A percentile compares a stretch with the other conserved stretches of the same genome.
phyloP scores from a whole-genome alignment of 2,888 invertebrate species.

The Bugula neritina region DNA sequence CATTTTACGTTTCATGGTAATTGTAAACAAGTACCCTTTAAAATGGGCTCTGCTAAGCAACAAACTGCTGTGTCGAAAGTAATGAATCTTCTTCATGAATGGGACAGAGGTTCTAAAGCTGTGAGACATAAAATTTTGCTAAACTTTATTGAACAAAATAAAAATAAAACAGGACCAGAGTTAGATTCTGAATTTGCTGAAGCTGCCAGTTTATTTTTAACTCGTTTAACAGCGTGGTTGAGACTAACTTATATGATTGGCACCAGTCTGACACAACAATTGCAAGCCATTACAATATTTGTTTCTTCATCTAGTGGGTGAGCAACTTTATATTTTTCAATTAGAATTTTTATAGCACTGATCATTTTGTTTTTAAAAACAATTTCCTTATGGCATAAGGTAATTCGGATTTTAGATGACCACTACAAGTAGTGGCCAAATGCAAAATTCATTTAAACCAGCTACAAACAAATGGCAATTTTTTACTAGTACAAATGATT shows the following conservation, averaged over 20 bases:
- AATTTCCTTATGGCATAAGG: no score
- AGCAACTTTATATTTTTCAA: constrained; percentile 34
- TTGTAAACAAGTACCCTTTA: no score
- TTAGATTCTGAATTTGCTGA: constrained; percentile 53
- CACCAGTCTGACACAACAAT: constrained; percentile 49
- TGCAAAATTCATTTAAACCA: no score
- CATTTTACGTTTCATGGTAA: no score
- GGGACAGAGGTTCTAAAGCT: constrained; percentile 51
- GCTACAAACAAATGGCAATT: no score
- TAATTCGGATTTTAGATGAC: no score
- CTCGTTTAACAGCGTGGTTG: constrained; percentile 51
- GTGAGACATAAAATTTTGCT: constrained; percentile 46
- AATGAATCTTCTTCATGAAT: constrained; percentile 48
- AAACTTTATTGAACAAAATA: constrained; percentile 50
- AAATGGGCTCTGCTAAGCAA: constrained; percentile 50
- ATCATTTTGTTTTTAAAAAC: no score
- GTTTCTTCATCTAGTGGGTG: constrained; percentile 53
- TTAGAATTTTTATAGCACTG: no score
- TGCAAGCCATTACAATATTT: constrained; percentile 49
- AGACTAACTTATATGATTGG: constrained; percentile 53
- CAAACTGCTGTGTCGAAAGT: constrained; percentile 49
- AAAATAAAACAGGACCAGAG: constrained; percentile 53
- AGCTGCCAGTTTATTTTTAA: constrained; percentile 52
- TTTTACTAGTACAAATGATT: no score
- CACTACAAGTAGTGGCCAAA: no score